Conservation (phyloP, 2,888 invertebrate genomes). For the Drosophila stalkeri region DNA sequence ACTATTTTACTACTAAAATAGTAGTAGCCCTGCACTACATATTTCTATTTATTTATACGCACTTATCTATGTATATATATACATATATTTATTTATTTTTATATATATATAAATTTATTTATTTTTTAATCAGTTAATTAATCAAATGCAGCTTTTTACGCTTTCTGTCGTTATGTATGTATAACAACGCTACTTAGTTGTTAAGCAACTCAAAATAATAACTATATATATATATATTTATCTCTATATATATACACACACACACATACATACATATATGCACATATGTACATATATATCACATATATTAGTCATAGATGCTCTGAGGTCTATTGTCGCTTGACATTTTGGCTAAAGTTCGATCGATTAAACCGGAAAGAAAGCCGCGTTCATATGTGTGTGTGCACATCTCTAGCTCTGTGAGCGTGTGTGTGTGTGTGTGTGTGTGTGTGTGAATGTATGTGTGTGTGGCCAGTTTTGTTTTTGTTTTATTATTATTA, state of each 20-base stretch:
- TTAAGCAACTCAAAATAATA: background rate
- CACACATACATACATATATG: background rate
- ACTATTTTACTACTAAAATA: no score
- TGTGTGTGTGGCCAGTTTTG: slow-evolving; percentile 19
- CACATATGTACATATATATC: background rate
- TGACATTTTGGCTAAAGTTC: slow-evolving; percentile 54
- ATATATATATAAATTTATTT: no score
- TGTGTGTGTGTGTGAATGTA: slow-evolving; percentile 8
- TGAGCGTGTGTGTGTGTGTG: slow-evolving; percentile 9
- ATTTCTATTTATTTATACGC: no score
- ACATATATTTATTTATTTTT: no score
- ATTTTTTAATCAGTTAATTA: background rate
- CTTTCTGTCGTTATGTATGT: slow-evolving; percentile 8
- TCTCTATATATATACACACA: background rate
- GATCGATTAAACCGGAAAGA: slow-evolving; percentile 56
- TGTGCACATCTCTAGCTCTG: slow-evolving; percentile 1
- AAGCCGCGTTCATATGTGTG: slow-evolving; percentile 26
- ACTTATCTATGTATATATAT: no score
- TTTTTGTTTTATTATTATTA: slow-evolving; percentile 3
- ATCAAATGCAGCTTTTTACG: slow-evolving; percentile 6
- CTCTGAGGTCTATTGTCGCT: slow-evolving; percentile 26
- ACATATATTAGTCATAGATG: slow-evolving; percentile 28
- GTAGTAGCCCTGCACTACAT: no score
- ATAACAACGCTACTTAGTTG: background rate
- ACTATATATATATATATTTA: background rate